Conservation (phyloP, 92 coral and sea anemone species). For the Anthopleura xanthogrammica region DNA sequence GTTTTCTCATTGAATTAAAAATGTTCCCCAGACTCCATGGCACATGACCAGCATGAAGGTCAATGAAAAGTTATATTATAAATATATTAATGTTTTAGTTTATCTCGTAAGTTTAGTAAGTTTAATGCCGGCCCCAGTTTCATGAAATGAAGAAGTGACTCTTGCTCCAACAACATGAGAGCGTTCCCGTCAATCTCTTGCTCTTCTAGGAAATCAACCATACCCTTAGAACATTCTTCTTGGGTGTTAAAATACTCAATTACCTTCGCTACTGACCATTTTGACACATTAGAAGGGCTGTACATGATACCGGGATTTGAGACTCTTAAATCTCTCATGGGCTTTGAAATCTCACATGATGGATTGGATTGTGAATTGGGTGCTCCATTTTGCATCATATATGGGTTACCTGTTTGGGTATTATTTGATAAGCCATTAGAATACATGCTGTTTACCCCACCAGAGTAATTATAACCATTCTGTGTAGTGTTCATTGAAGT, state of each 20-base stretch:
- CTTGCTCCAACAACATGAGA: slow-evolving; percentile 51
- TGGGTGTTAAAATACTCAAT: slow-evolving; percentile 39
- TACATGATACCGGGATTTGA: background rate
- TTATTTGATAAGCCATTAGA: background rate
- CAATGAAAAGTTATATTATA: background rate
- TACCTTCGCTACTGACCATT: slow-evolving; percentile 63
- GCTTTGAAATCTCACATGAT: background rate
- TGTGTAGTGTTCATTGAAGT: background rate
- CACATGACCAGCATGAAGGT: background rate
- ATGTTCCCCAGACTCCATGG: too few relatives aligned
- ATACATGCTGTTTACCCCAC: background rate
- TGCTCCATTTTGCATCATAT: background rate
- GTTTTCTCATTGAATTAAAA: too few relatives aligned
- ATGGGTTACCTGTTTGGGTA: slow-evolving; percentile 6
- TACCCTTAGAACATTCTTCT: slow-evolving; percentile 47
- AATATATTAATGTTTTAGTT: slow-evolving; percentile 9
- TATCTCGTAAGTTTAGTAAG: slow-evolving; percentile 45
- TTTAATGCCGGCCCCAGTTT: slow-evolving; percentile 80
- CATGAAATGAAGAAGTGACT: slow-evolving; percentile 61
- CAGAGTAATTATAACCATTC: background rate
- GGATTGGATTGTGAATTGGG: background rate
- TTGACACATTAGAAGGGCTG: slow-evolving; percentile 12
- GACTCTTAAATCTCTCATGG: background rate
- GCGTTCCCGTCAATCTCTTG: slow-evolving; percentile 84
- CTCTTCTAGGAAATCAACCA: slow-evolving; percentile 62